Conservation (phyloP, 2,113 vertebrate species). For the Pseudopodoces humilis region DNA sequence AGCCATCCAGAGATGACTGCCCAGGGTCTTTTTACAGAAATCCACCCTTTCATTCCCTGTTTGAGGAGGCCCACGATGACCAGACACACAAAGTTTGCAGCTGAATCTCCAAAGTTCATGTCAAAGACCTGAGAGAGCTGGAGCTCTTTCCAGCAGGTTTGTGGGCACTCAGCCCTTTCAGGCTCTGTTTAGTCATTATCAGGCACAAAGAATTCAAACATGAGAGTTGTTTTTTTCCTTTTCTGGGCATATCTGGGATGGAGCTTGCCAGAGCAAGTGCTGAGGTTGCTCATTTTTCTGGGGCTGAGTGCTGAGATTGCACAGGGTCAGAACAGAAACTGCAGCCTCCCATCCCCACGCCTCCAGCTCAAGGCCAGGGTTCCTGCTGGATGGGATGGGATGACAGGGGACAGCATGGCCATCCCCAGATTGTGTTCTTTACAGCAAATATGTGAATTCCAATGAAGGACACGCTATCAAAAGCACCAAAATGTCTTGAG, state of each 20-base stretch:
- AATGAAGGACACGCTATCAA: neutral
- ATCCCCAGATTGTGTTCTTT: neutral
- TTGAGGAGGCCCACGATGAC: neutral
- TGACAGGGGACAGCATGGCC: neutral
- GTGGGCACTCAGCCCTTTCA: conserved; percentile 6
- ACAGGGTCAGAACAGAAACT: neutral
- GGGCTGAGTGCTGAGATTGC: conserved; percentile 28
- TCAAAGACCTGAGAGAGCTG: neutral
- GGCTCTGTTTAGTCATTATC: conserved; percentile 23
- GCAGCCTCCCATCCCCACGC: neutral
- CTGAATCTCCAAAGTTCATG: neutral
- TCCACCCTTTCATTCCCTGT: neutral
- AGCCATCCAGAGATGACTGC: neutral
- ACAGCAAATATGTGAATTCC: neutral
- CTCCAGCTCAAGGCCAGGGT: neutral
- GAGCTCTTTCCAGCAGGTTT: neutral
- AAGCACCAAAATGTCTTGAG: neutral
- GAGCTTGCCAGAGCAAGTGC: conserved; percentile 62
- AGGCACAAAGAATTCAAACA: neutral
- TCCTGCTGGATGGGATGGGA: neutral
- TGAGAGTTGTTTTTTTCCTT: neutral
- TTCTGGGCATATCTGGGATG: conserved; percentile 58
- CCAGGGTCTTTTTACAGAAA: neutral
- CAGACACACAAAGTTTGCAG: neutral
- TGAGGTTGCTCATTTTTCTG: conserved; percentile 37